A percentile compares a stretch with the other conserved stretches of the same genome.
phyloP scores from a whole-genome alignment of 2,888 invertebrate species.

The Troilus luridus region DNA sequence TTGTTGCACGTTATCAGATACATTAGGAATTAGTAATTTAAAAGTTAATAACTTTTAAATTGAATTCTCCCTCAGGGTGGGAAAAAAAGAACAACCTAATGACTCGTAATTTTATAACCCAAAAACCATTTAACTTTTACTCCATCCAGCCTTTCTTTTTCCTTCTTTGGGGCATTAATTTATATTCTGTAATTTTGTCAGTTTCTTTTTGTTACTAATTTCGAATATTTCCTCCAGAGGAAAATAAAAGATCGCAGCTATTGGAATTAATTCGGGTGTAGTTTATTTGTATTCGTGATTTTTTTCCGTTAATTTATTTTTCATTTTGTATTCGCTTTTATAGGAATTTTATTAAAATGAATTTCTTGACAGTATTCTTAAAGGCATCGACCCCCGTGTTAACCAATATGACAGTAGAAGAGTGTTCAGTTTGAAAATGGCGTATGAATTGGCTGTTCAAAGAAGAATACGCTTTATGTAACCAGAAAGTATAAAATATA shows the following conservation, averaged over 20 bases:
- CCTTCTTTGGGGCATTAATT: slow-evolving; percentile 26
- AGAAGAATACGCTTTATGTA: too few relatives aligned
- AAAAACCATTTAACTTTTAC: slow-evolving; percentile 45
- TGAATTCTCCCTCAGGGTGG: slow-evolving; percentile 10
- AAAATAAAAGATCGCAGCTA: background rate
- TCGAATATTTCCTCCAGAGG: background rate
- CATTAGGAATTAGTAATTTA: slow-evolving; percentile 11
- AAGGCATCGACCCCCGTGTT: too few relatives aligned
- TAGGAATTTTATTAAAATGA: too few relatives aligned
- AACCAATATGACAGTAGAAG: too few relatives aligned
- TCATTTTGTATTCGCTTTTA: too few relatives aligned
- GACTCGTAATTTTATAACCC: slow-evolving; percentile 32
- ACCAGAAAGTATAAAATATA: too few relatives aligned
- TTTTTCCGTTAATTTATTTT: background rate
- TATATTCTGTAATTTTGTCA: slow-evolving; percentile 17
- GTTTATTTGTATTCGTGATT: background rate
- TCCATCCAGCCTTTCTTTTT: slow-evolving; percentile 12
- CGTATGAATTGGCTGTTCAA: too few relatives aligned
- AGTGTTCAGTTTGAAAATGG: too few relatives aligned
- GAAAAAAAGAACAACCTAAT: slow-evolving; percentile 24
- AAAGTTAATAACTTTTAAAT: slow-evolving; percentile 49
- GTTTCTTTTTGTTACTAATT: slow-evolving; percentile 1
- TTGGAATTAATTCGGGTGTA: background rate
- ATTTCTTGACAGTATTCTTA: too few relatives aligned
- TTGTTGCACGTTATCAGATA: slow-evolving; percentile 13